Percentiles rank a stretch among this genome's conserved stretches.
These are phyloP conservation scores for Chaetodon trifascialis DNA, from an alignment of 2,113 vertebrate species.

Conservation along the genomic window DNA sequence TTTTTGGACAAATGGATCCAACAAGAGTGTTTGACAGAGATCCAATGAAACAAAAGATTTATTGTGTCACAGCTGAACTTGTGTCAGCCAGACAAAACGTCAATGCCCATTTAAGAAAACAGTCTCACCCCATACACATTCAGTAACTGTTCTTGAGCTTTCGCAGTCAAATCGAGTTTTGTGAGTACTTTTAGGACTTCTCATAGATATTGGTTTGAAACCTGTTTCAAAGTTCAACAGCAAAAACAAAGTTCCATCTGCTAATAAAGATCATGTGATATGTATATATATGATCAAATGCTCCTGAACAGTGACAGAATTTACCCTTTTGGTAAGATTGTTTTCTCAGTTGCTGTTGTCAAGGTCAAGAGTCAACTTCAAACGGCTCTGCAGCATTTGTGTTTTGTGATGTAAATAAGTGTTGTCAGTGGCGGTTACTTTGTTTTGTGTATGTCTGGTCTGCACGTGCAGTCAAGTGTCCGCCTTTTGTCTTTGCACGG, in stretches of 20 bases:
- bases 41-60: background rate
- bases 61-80: background rate
- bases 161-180: background rate
- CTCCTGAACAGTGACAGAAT: background rate
- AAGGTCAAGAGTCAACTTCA: background rate
- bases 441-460: constrained; percentile 24
- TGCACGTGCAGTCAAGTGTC: background rate
- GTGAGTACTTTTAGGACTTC: background rate
- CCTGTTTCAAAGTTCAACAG: background rate
- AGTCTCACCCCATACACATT: too few relatives aligned
- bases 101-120: background rate
- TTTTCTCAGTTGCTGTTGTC: background rate
- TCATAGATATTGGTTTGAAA: background rate
- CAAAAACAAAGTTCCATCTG: background rate
- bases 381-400: background rate
- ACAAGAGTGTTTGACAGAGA: background rate
- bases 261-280: background rate
- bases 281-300: too few relatives aligned
- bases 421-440: constrained; percentile 10
- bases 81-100: background rate
- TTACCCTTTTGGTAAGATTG: background rate
- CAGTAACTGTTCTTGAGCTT: background rate
- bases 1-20: background rate
- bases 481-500: constrained; percentile 6
- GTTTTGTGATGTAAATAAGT: constrained; percentile 45